These are phyloP conservation scores for Stenoptilia bipunctidactyla DNA, from an alignment of 2,888 invertebrate genomes.

Conservation along the genomic window DNA sequence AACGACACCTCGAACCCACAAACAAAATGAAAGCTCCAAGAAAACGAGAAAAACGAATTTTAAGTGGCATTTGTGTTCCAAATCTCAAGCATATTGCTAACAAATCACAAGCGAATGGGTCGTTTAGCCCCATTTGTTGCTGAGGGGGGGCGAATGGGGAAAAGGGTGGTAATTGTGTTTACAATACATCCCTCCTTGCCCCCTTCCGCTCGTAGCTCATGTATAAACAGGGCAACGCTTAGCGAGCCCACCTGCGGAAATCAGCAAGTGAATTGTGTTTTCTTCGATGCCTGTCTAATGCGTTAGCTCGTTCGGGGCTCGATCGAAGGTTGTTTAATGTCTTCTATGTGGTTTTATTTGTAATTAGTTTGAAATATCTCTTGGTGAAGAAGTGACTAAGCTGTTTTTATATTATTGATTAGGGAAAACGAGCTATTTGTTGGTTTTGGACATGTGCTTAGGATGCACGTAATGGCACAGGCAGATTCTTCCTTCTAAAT, in stretches of 20 bases:
- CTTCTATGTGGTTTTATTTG: no score
- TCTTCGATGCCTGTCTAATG: conserved; percentile 9
- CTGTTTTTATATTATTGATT: no score
- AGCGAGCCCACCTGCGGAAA: conserved; percentile 53
- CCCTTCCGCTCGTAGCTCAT: conserved; percentile 59
- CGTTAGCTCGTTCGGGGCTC: neutral
- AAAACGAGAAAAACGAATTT: conserved; percentile 35
- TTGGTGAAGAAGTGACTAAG: no score
- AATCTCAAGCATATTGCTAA: conserved; percentile 68
- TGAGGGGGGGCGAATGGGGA: conserved; percentile 28
- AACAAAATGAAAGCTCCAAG: conserved; percentile 22
- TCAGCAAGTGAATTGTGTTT: conserved; percentile 32
- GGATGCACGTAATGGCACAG: no score
- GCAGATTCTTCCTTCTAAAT: no score
- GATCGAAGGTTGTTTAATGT: no score
- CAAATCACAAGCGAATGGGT: conserved; percentile 67
- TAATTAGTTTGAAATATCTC: no score
- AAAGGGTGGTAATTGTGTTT: conserved; percentile 57
- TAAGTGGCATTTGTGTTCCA: conserved; percentile 51
- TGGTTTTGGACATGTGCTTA: no score
- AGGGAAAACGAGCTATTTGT: no score
- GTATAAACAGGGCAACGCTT: conserved; percentile 50
- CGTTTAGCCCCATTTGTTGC: conserved; percentile 67
- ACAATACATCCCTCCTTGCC: conserved; percentile 41
- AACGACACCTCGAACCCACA: conserved; percentile 12